These are phyloP conservation scores for Pristionchus fissidentatus DNA, from an alignment of 2,888 invertebrate genomes.

Conservation along the genomic window DNA sequence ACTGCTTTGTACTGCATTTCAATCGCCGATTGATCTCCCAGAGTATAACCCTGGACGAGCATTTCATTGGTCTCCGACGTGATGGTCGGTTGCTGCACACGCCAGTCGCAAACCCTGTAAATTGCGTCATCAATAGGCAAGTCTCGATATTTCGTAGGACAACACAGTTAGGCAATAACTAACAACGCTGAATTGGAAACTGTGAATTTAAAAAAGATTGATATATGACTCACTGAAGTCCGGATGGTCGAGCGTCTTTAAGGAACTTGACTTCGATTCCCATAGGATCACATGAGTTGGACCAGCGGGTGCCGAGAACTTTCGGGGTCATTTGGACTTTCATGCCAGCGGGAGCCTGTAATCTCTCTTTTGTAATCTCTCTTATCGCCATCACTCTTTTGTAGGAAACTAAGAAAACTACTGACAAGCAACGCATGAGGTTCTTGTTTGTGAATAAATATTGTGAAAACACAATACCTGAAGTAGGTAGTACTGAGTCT, in stretches of 20 bases:
- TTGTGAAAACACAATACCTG: neutral
- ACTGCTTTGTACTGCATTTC: conserved; percentile 4
- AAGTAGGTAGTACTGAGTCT: conserved; percentile 2
- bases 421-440: too few species aligned
- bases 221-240: conserved; percentile 7
- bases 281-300: conserved; percentile 10
- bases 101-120: conserved; percentile 8
- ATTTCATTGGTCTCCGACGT: conserved; percentile 22
- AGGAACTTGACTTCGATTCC: conserved; percentile 44
- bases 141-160: too few species aligned
- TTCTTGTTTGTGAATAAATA: too few species aligned
- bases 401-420: too few species aligned
- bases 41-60: conserved; percentile 12
- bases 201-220: too few species aligned
- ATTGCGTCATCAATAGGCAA: neutral
- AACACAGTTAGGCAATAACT: too few species aligned
- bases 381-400: too few species aligned
- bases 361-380: too few species aligned
- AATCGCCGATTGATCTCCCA: neutral
- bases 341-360: conserved; percentile 30
- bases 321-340: conserved; percentile 14
- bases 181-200: too few species aligned
- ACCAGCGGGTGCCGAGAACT: conserved; percentile 9
- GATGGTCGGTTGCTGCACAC: neutral
- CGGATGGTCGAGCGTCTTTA: neutral